Conservation (phyloP, 2,888 invertebrate genomes). For the Arctia plantaginis region DNA sequence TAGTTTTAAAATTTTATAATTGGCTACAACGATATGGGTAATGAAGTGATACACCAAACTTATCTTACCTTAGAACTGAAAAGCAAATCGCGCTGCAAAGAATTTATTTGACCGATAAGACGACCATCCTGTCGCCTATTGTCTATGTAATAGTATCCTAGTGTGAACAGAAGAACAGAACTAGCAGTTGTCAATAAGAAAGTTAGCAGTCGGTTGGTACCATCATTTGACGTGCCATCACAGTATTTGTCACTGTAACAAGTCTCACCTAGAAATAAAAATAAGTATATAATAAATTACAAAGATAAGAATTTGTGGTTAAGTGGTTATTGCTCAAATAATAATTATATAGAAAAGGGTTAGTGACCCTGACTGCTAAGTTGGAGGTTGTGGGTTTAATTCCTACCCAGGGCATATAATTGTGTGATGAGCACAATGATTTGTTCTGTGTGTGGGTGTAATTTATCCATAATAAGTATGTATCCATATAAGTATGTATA, state of each 20-base stretch:
- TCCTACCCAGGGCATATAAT: too few species aligned
- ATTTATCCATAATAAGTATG: too few species aligned
- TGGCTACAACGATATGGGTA: not conserved
- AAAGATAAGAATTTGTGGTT: not conserved
- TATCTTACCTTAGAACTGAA: constrained; percentile 82
- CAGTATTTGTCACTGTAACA: constrained; percentile 78
- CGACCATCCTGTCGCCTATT: constrained; percentile 90
- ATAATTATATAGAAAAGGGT: constrained; percentile 1
- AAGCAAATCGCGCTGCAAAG: constrained; percentile 80
- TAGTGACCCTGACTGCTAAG: too few species aligned
- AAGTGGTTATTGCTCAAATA: not conserved
- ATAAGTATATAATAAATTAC: not conserved
- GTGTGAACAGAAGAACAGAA: constrained; percentile 90
- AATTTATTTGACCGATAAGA: constrained; percentile 88
- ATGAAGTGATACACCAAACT: not conserved
- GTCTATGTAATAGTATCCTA: constrained; percentile 93
- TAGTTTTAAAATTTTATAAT: not conserved
- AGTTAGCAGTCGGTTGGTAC: constrained; percentile 82
- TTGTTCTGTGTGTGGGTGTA: too few species aligned
- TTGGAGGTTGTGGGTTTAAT: too few species aligned
- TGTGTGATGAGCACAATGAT: too few species aligned
- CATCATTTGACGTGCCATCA: constrained; percentile 70
- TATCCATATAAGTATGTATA: too few species aligned
- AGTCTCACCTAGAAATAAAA: constrained; percentile 65
- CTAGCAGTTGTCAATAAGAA: constrained; percentile 89